phyloP scores from a whole-genome alignment of 2,888 invertebrate species.

The Meganola albula region DNA sequence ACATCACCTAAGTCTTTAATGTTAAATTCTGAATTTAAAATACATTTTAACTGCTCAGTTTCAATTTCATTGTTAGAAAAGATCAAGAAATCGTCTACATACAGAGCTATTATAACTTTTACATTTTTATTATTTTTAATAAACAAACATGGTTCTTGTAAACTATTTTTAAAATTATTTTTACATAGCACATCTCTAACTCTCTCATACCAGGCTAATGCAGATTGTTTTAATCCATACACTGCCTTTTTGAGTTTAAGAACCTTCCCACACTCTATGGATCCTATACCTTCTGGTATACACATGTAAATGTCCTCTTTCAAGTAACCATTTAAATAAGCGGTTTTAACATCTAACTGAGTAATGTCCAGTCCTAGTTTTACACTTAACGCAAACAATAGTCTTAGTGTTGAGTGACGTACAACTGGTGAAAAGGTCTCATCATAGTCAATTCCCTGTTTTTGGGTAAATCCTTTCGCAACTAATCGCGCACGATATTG shows the following conservation, averaged over 20 bases:
- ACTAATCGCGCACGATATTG: constrained; percentile 10
- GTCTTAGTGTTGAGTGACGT: constrained; percentile 1
- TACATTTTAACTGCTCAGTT: not conserved
- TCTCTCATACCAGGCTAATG: constrained; percentile 1
- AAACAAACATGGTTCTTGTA: constrained; percentile 7
- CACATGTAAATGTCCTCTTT: constrained; percentile 8
- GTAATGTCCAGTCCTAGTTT: constrained; percentile 3
- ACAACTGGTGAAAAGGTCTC: constrained; percentile 6
- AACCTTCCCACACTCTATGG: not conserved
- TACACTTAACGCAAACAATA: no score
- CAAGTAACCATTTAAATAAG: constrained; percentile 10
- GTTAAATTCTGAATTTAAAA: constrained; percentile 4
- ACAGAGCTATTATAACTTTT: constrained; percentile 3
- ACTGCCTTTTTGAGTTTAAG: constrained; percentile 1
- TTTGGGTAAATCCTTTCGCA: constrained; percentile 7
- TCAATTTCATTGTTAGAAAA: no score
- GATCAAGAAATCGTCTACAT: constrained; percentile 7
- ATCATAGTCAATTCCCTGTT: constrained; percentile 4
- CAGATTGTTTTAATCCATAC: constrained; percentile 3
- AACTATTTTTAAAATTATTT: not conserved
- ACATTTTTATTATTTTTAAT: constrained; percentile 1
- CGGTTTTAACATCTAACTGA: constrained; percentile 11
- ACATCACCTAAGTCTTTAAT: constrained; percentile 5
- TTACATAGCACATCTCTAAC: not conserved
- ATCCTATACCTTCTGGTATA: constrained; percentile 1